Conservation (phyloP, 2,113 vertebrate species). For the Thinocorus orbignyianus region DNA sequence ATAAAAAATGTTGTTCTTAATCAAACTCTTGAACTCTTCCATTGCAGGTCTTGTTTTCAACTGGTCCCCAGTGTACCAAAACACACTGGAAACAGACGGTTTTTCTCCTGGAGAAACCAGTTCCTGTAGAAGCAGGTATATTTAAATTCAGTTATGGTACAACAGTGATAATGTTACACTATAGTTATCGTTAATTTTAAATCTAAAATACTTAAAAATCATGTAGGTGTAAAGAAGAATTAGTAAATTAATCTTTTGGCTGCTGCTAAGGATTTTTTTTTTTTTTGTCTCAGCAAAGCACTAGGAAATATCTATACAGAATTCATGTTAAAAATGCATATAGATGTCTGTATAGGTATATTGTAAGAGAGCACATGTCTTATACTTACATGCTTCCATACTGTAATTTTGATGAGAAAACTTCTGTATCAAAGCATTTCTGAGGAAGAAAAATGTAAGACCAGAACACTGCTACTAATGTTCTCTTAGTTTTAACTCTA, state of each 20-base stretch:
- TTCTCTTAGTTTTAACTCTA: background rate
- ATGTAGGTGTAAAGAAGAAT: background rate
- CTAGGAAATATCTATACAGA: background rate
- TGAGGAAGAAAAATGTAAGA: background rate
- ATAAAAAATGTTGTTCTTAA: slow-evolving; percentile 73
- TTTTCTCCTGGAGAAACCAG: slow-evolving; percentile 88
- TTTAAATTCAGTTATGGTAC: background rate
- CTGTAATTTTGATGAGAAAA: background rate
- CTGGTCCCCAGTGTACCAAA: slow-evolving; percentile 83
- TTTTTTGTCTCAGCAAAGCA: background rate
- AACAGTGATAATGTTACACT: background rate
- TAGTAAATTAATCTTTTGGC: background rate
- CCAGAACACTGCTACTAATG: background rate
- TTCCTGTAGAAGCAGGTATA: slow-evolving; percentile 86
- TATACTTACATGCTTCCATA: background rate
- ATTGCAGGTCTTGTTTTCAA: slow-evolving; percentile 91
- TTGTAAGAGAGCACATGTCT: background rate
- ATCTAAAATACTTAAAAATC: background rate
- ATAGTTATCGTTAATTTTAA: background rate
- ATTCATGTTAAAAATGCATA: background rate
- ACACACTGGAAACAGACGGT: slow-evolving; percentile 97
- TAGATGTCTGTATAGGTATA: background rate
- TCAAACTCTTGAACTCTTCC: slow-evolving; percentile 69
- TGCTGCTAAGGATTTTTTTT: background rate
- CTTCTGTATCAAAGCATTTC: background rate